These are phyloP conservation scores for Nemotelus nigrinus DNA, from an alignment of 2,888 invertebrate genomes.

Conservation along the genomic window DNA sequence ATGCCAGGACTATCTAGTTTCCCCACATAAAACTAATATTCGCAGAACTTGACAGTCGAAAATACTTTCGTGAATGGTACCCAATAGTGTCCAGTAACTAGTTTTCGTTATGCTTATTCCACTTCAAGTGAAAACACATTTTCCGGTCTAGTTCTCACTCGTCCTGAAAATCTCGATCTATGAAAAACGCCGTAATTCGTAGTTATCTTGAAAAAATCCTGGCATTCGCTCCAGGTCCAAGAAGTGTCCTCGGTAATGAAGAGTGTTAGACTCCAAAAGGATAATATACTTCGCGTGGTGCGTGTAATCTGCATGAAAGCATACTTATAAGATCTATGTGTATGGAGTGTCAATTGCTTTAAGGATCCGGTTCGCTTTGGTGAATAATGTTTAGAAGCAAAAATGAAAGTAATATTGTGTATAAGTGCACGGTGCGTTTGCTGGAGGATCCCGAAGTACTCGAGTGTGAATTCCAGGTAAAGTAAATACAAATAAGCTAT, in stretches of 20 bases:
- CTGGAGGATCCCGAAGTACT: constrained; percentile 88
- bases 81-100: not conserved
- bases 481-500: not conserved
- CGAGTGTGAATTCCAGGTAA: constrained; percentile 92
- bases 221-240: not conserved
- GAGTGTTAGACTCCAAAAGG: constrained; percentile 10
- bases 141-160: too few relatives aligned
- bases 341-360: constrained; percentile 27
- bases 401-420: constrained; percentile 80
- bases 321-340: constrained; percentile 1
- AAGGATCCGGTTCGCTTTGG: constrained; percentile 10
- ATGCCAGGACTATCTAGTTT: constrained; percentile 14
- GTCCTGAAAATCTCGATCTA: too few relatives aligned
- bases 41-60: constrained; percentile 33
- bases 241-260: constrained; percentile 8
- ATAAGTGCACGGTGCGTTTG: constrained; percentile 88
- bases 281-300: constrained; percentile 23
- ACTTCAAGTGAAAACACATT: too few relatives aligned
- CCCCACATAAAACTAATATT: constrained; percentile 18
- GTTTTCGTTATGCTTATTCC: too few relatives aligned
- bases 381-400: constrained; percentile 71
- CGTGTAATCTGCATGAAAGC: not conserved
- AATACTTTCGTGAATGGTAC: not conserved
- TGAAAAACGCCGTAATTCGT: too few relatives aligned
- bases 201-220: too few relatives aligned